Evolutionary conservation across 2,113 vertebrate genomes (phyloP), one percentile per base, ranked within the genome.

Genomic region (Plotosus lineatus): DNA sequence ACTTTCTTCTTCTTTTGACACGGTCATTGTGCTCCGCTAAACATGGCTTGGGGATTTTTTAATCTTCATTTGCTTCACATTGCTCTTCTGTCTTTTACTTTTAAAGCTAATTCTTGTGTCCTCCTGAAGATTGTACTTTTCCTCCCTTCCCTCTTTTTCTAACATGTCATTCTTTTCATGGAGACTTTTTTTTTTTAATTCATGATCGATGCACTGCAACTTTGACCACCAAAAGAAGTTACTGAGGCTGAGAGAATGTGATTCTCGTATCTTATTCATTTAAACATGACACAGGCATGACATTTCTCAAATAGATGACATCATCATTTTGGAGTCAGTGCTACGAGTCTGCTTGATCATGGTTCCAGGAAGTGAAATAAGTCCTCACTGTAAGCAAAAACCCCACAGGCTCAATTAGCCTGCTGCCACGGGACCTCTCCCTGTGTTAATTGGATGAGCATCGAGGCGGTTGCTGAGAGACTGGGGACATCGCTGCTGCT

Each of bases 351-450:
- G 26, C 50, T 42, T 63, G 53, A 38, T 82, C 72, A 73, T 31
- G 53, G 38, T 72, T 85, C 65, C 66, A 53, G 80, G 77, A 85
- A 82, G 78, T 71, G 28, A 55, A 56, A 68, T 61, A 53, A 71
- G 61, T 44, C 38, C 71, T 75, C 86, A 88, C 88, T 88, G 87
- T 84, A 89, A 86, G 90, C 89, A 85, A 89, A 90, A 87, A 91
- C 89, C 91, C 90, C 83, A 58, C 75, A 91, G 90, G 83, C 89
- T 84, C 87, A 93, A 91, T 92, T 92, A 93, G 89, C 85, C 87
- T 85, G 75, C 63, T 82, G 63, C 77, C 87, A 82, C 86, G 88
- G 88, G 82, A 55, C 84, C 60, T 90, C 86, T 85, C 86, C 83
- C 86, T 89, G 88, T 89, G 88, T 85, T 91, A 88, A 89, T 93